phyloP scores from a whole-genome alignment of 2,113 vertebrate genomes.

The Anolis sagrei region DNA sequence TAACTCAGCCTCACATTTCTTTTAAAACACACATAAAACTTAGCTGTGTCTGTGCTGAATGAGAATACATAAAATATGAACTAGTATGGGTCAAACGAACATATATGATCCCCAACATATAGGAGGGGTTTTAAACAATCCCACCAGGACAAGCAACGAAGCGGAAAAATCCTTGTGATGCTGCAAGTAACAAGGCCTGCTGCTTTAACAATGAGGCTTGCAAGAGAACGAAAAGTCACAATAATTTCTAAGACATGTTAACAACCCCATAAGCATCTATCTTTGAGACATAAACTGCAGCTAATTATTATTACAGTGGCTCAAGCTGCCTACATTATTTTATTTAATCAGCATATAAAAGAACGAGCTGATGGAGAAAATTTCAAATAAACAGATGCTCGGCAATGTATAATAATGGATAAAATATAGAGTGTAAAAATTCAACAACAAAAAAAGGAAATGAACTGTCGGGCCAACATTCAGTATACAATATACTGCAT shows the following conservation, averaged over 20 bases:
- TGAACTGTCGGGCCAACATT: constrained; percentile 60
- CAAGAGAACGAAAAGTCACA: constrained; percentile 32
- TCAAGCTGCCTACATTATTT: constrained; percentile 15
- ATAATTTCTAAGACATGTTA: constrained; percentile 39
- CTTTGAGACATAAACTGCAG: constrained; percentile 42
- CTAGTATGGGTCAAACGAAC: not conserved
- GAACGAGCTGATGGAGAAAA: constrained; percentile 33
- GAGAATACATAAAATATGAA: not conserved
- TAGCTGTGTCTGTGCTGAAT: not conserved
- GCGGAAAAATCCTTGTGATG: constrained; percentile 56
- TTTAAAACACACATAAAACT: not conserved
- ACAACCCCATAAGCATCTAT: constrained; percentile 15
- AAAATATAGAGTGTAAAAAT: constrained; percentile 49
- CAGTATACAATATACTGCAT: not conserved
- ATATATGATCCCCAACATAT: not conserved
- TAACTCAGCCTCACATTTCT: not conserved
- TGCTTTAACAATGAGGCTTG: constrained; percentile 53
- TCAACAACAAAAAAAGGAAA: constrained; percentile 55
- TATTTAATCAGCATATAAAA: constrained; percentile 31
- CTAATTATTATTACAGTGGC: not conserved
- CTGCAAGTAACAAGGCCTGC: constrained; percentile 46
- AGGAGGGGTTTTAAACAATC: not conserved
- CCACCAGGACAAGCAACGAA: constrained; percentile 19
- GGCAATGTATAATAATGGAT: constrained; percentile 40
- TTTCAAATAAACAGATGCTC: constrained; percentile 45